A percentile compares a stretch with the other conserved stretches of the same genome.
These are phyloP conservation scores for Epinotia bilunana DNA, from an alignment of 2,888 invertebrate genomes.

Conservation along the genomic window DNA sequence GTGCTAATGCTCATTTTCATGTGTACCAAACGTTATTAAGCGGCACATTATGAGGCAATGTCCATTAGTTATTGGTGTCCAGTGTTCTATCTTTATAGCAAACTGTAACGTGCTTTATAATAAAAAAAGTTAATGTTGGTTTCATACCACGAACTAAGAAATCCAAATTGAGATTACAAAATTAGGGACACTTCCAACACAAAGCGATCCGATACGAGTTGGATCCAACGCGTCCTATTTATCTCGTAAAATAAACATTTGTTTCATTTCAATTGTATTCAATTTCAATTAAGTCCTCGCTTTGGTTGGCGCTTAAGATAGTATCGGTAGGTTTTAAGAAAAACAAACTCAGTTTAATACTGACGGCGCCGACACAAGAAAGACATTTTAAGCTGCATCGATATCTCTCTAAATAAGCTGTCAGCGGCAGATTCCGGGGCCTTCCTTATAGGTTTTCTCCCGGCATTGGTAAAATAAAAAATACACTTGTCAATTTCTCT, in stretches of 20 bases:
- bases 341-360: background rate
- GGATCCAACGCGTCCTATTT: too few relatives aligned
- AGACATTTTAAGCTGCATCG: background rate
- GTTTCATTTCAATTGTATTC: too few relatives aligned
- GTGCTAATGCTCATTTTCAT: conserved; percentile 19
- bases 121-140: too few relatives aligned
- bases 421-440: conserved; percentile 2
- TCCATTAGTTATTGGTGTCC: background rate
- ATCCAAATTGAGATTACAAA: too few relatives aligned
- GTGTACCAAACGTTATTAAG: background rate
- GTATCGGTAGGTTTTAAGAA: background rate
- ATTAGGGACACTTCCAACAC: too few relatives aligned
- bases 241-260: too few relatives aligned
- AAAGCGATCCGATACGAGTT: too few relatives aligned
- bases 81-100: too few relatives aligned
- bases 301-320: background rate
- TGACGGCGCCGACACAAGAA: background rate
- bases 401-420: conserved; percentile 9
- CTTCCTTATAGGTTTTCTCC: background rate
- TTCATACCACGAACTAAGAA: too few relatives aligned
- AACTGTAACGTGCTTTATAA: too few relatives aligned
- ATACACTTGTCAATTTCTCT: conserved; percentile 33
- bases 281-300: too few relatives aligned
- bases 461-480: conserved; percentile 18
- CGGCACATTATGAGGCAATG: background rate